These are phyloP conservation scores for Willowsia nigromaculata DNA, from an alignment of 2,888 invertebrate genomes.

Conservation along the genomic window DNA sequence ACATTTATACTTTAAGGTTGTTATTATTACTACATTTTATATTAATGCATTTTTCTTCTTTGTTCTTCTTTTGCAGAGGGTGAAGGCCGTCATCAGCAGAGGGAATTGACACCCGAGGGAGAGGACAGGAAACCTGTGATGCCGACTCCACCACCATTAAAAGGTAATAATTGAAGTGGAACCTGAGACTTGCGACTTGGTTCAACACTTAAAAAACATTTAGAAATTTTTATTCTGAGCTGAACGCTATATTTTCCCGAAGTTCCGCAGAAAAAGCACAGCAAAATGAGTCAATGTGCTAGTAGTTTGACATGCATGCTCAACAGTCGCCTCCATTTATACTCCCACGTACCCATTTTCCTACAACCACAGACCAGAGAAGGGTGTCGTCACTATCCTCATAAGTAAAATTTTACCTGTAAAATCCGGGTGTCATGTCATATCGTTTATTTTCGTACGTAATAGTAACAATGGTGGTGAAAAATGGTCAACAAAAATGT, in stretches of 20 bases:
- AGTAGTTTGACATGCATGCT: not conserved
- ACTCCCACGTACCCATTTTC: conserved; percentile 22
- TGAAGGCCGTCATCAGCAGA: conserved; percentile 74
- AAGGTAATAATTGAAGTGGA: conserved; percentile 74
- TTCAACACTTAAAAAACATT: not conserved
- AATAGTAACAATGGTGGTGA: not conserved
- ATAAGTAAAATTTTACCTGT: not conserved
- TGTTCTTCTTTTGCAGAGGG: conserved; percentile 76
- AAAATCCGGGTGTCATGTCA: conserved; percentile 19
- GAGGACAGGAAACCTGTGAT: conserved; percentile 78
- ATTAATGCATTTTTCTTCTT: conserved; percentile 37
- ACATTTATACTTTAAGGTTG: conserved; percentile 5
- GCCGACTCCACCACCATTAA: conserved; percentile 78
- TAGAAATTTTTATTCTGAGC: not conserved
- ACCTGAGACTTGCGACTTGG: not conserved
- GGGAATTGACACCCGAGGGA: conserved; percentile 79
- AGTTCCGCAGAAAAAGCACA: not conserved
- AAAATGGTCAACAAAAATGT: not conserved
- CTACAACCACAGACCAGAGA: not conserved
- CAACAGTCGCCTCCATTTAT: not conserved
- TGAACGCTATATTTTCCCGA: not conserved
- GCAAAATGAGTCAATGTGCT: not conserved
- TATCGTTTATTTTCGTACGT: not conserved
- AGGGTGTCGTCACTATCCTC: not conserved
- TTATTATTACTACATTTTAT: conserved; percentile 47